Evolutionary conservation across 2,888 invertebrate genomes (phyloP).

Genomic region (Rhagium mordax): DNA sequence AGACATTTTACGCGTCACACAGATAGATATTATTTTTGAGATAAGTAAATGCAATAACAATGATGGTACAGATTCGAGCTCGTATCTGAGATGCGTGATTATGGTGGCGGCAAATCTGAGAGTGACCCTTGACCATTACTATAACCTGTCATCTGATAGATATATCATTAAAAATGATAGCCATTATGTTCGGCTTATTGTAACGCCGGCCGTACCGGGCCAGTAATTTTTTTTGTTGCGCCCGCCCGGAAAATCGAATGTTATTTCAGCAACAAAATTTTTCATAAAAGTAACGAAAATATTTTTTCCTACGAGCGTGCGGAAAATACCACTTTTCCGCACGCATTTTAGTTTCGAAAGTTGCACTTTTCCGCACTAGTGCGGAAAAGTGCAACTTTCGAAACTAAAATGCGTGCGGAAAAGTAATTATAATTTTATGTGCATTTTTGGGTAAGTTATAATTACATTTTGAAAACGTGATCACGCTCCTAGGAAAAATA

Average conservation of each 20-base stretch:
- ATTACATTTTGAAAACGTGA: no score
- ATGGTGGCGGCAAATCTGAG: slow-evolving; percentile 56
- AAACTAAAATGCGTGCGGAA: no score
- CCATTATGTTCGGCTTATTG: slow-evolving; percentile 48
- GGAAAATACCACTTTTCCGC: no score
- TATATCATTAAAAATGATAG: slow-evolving; percentile 65
- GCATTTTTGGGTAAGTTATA: no score
- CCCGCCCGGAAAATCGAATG: not conserved
- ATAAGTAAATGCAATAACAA: slow-evolving; percentile 50
- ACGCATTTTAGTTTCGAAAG: no score
- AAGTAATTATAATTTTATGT: no score
- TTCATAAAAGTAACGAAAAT: no score
- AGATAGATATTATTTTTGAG: slow-evolving; percentile 32
- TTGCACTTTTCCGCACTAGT: no score
- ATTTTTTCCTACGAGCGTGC: no score
- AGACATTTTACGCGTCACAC: slow-evolving; percentile 26
- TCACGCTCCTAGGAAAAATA: no score
- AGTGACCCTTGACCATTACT: slow-evolving; percentile 63
- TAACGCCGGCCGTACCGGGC: not conserved
- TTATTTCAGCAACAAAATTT: no score
- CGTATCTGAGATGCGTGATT: slow-evolving; percentile 40
- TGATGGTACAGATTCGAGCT: slow-evolving; percentile 56
- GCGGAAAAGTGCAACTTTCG: no score
- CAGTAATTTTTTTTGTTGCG: not conserved
- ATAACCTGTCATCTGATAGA: slow-evolving; percentile 66